Conservation (phyloP, 2,113 vertebrate genomes). For the Pedetes capensis region DNA sequence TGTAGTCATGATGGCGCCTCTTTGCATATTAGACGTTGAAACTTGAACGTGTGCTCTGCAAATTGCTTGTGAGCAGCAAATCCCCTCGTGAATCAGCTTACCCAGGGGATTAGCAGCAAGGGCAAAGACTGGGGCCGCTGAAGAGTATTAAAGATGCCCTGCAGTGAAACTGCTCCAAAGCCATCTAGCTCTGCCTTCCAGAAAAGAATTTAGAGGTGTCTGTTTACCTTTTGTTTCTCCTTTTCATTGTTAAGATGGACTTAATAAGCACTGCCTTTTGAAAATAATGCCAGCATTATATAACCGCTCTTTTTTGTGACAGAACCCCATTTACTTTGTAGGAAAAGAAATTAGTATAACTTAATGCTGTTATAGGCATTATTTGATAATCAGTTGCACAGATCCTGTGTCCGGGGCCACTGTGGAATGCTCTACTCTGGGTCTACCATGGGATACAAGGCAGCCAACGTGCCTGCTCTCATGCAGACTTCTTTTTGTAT, state of each 20-base stretch:
- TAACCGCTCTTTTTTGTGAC: neutral
- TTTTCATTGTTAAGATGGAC: conserved; percentile 25
- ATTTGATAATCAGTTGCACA: neutral
- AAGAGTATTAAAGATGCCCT: conserved; percentile 17
- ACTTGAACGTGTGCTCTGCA: conserved; percentile 13
- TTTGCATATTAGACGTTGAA: conserved; percentile 40
- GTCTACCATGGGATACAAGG: too few relatives aligned
- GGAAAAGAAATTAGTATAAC: neutral
- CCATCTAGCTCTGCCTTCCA: neutral
- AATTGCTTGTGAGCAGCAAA: conserved; percentile 35
- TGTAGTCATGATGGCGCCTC: neutral
- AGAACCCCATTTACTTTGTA: conserved; percentile 22
- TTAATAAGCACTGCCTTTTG: conserved; percentile 22
- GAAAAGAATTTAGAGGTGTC: neutral
- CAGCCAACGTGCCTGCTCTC: neutral
- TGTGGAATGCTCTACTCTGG: neutral
- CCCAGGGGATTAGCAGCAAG: neutral
- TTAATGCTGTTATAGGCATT: neutral
- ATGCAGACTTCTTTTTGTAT: neutral
- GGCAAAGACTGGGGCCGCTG: conserved; percentile 25
- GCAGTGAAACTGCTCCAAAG: neutral
- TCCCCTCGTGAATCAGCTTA: conserved; percentile 46
- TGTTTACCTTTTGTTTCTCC: neutral
- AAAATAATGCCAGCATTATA: conserved; percentile 11
- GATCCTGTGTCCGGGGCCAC: neutral